Conservation (phyloP, 2,113 vertebrate species). For the Penelope pileata region DNA sequence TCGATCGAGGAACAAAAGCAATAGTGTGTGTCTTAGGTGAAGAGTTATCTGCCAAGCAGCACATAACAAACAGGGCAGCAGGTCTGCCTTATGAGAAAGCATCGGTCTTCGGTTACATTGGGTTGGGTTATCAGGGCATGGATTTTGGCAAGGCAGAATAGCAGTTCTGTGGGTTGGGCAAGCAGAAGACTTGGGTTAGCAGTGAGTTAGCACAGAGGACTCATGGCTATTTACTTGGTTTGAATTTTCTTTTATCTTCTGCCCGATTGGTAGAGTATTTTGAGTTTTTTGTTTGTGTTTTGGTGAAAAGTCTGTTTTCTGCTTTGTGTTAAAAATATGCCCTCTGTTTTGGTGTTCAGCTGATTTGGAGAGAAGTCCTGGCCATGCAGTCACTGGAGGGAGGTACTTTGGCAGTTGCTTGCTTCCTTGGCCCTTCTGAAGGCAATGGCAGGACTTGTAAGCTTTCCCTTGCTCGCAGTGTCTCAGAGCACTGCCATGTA, state of each 20-base stretch:
- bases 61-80: slow-evolving; percentile 24
- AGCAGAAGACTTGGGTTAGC: neutral
- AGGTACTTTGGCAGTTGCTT: neutral
- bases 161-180: neutral
- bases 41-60: slow-evolving; percentile 44
- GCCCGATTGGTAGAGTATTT: neutral
- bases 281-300: no score
- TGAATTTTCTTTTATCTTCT: neutral
- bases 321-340: neutral
- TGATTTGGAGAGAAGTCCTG: neutral
- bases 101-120: neutral
- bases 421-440: neutral
- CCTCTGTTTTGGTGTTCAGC: rapidly evolving
- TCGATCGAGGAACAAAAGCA: slow-evolving; percentile 50
- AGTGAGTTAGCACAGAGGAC: neutral
- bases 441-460: neutral
- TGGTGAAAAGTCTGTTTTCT: neutral
- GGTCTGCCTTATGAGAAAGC: neutral
- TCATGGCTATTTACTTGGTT: neutral
- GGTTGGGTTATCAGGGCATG: neutral
- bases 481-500: neutral
- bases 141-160: neutral
- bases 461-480: neutral
- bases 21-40: slow-evolving; percentile 50
- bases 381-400: neutral